Evolutionary conservation across 2,797 vertebrate genomes (phyloP).

Genomic region (Semotilus atromaculatus): DNA sequence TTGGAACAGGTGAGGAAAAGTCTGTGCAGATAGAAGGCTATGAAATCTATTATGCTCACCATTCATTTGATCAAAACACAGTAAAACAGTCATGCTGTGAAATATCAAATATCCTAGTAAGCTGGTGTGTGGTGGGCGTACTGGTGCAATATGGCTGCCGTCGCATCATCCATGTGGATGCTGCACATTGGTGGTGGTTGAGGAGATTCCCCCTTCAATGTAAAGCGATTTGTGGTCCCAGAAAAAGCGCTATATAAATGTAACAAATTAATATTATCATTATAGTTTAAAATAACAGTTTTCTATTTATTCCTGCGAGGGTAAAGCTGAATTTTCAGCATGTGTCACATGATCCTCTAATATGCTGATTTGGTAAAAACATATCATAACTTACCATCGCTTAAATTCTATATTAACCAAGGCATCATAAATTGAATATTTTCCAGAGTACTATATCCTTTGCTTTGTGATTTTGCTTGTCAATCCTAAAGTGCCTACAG

Average conservation of each 20-base stretch:
- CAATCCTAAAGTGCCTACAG: background rate
- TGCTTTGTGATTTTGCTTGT: background rate
- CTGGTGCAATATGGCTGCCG: too few relatives aligned
- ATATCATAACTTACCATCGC: background rate
- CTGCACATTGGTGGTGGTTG: too few relatives aligned
- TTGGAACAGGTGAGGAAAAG: conserved; percentile 89
- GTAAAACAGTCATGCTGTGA: background rate
- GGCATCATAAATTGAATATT: background rate
- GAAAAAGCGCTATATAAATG: too few relatives aligned
- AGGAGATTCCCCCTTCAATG: too few relatives aligned
- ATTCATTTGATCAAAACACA: background rate
- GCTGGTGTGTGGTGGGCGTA: too few relatives aligned
- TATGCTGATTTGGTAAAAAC: background rate
- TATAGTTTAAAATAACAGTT: background rate
- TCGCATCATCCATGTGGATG: too few relatives aligned
- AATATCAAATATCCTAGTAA: too few relatives aligned
- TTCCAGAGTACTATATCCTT: background rate
- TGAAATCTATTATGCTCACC: background rate
- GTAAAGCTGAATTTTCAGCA: background rate
- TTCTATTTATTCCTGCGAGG: background rate
- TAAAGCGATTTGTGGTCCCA: too few relatives aligned
- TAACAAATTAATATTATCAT: too few relatives aligned
- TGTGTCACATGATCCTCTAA: background rate
- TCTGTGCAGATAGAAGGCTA: background rate
- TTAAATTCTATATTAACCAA: background rate